Evolutionary conservation across 2,888 invertebrate genomes (phyloP), one percentile per base, ranked within the genome.

Genomic region (Nephrocerus scutellatus): DNA sequence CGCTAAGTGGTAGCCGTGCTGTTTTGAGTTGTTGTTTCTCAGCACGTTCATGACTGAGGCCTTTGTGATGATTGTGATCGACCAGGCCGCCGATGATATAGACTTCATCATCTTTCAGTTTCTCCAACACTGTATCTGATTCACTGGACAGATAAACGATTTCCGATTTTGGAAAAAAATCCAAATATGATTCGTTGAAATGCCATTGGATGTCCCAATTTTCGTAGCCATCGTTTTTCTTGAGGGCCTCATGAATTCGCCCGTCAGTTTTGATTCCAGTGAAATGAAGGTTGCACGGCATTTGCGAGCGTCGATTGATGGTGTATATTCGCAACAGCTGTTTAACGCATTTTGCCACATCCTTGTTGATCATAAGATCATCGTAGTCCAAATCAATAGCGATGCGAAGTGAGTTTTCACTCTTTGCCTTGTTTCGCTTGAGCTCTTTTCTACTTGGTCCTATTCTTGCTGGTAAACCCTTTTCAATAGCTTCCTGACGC

Each of bases 61-160:
- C 93, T 82, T 96, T 97, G 52, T 93, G 85, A 52, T 84, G 77
- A 70, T 98, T 98, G 63, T 98, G 97, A 71, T 98, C 98, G 0
- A 98, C 93, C 29, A 98, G 71, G 18, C 96, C 98, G 25, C 98
- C 98, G 63, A 98, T 96, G 33, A 98, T 80, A 60, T 97, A 98
- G 30, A 82, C 77, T 59, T 83, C 83, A 46, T 81, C 75, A 15
- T 83, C 76, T 52, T 87, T 82, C 54, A 93, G 72, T 36, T 68
- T 65, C 39, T 78, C 75, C 48, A 97, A 75, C 6, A 90, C 70
- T 71, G 89, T 90, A 30, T 88, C 83, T 10, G 96, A 96, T 66
- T 98, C 97, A 66, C 93, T 91, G 5, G 87, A 85, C 49, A 98
- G 73, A 69, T 97, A 98, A 2, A 96, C 77, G 36, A 97, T 68